Percentiles rank a stretch among this genome's conserved stretches.
Evolutionary conservation across 2,888 invertebrate species (phyloP).

Genomic region (Scaeva pyrastri): DNA sequence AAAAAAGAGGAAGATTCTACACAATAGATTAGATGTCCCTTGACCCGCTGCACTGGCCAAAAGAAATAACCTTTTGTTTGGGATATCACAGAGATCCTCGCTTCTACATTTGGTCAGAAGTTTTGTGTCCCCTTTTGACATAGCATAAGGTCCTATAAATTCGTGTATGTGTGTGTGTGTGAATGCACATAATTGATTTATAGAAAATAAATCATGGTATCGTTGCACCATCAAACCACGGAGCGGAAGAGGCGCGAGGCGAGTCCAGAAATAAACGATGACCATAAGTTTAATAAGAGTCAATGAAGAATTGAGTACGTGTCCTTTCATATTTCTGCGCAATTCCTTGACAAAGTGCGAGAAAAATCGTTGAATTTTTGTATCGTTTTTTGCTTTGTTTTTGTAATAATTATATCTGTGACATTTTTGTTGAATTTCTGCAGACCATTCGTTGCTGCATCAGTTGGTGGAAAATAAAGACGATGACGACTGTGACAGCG

Average conservation of each 20-base stretch:
- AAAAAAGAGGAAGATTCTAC: conserved; percentile 19
- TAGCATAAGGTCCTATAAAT: neutral
- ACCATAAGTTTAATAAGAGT: conserved; percentile 1
- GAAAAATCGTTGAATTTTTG: conserved; percentile 53
- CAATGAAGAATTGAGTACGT: conserved; percentile 39
- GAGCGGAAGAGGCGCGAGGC: no score
- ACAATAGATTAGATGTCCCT: conserved; percentile 61
- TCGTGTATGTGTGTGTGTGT: neutral
- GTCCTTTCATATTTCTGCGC: conserved; percentile 66
- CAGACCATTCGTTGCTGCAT: neutral
- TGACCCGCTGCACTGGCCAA: neutral
- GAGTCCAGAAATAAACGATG: conserved; percentile 21
- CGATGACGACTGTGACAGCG: conserved; percentile 60
- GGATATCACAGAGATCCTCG: conserved; percentile 47
- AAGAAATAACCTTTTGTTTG: conserved; percentile 8
- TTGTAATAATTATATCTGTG: conserved; percentile 45
- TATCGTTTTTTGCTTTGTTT: conserved; percentile 16
- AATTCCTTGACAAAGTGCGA: conserved; percentile 59
- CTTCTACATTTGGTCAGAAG: conserved; percentile 34
- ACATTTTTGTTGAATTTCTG: conserved; percentile 43
- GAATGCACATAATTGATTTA: conserved; percentile 75
- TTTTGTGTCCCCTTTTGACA: conserved; percentile 27
- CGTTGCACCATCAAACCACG: conserved; percentile 4
- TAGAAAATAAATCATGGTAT: conserved; percentile 76
- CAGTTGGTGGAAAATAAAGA: conserved; percentile 51